Conservation (phyloP, 1,140 invertebrate genomes). For the Dolichoris vasculosae region DNA sequence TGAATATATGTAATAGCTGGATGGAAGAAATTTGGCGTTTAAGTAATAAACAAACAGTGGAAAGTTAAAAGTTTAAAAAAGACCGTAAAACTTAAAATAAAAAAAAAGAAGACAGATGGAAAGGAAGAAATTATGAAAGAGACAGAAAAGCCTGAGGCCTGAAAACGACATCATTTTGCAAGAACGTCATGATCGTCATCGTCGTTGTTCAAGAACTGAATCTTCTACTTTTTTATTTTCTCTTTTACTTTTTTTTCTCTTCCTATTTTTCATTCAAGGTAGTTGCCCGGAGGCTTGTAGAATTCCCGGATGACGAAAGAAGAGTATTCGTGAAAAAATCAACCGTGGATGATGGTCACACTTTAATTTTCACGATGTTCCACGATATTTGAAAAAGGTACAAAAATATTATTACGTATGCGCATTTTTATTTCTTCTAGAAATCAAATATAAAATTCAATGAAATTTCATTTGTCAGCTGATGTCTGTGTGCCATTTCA, state of each 20-base stretch:
- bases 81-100: neutral
- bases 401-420: neutral
- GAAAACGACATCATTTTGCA: constrained; percentile 18
- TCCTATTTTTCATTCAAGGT: neutral
- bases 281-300: neutral
- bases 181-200: neutral
- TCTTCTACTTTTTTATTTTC: neutral
- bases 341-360: neutral
- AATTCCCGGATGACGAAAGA: neutral
- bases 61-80: neutral
- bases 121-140: neutral
- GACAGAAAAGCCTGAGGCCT: neutral
- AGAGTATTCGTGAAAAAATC: neutral
- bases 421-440: neutral
- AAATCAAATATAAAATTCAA: constrained; percentile 17
- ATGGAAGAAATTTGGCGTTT: neutral
- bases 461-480: constrained; percentile 25
- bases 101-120: neutral
- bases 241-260: neutral
- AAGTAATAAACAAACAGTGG: neutral
- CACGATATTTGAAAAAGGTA: neutral
- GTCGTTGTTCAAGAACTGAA: neutral
- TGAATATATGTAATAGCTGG: neutral
- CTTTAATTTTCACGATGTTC: neutral
- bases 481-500: too few species aligned